These are phyloP conservation scores for Lasioglossum marginatum DNA, from an alignment of 2,888 invertebrate species.

Conservation along the genomic window DNA sequence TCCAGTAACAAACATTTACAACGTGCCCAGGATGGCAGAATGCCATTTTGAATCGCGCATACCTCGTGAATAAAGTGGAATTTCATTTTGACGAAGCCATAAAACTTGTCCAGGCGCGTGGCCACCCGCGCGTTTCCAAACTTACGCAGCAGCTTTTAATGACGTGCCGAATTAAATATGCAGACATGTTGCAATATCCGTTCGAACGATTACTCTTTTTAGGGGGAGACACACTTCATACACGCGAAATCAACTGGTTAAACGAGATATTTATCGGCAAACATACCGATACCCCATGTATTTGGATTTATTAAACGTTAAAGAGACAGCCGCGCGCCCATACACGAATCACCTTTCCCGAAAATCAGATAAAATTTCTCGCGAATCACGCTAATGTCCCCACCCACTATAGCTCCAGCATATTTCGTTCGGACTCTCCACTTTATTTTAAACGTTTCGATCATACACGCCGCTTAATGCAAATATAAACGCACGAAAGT, in stretches of 20 bases:
- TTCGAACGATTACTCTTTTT: constrained; percentile 30
- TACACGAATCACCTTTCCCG: not conserved
- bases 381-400: not conserved
- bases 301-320: constrained; percentile 51
- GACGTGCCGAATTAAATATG: constrained; percentile 65
- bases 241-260: constrained; percentile 18
- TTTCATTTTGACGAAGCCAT: constrained; percentile 66
- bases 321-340: constrained; percentile 22
- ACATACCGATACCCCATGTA: constrained; percentile 8
- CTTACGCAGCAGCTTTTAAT: constrained; percentile 58
- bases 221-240: constrained; percentile 24
- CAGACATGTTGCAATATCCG: constrained; percentile 40
- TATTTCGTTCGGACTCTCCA: constrained; percentile 3
- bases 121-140: constrained; percentile 31
- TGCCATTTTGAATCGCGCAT: constrained; percentile 59
- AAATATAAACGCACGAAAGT: not conserved
- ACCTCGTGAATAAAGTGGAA: constrained; percentile 62
- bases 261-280: constrained; percentile 53
- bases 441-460: constrained; percentile 10
- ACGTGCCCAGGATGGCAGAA: constrained; percentile 22
- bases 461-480: not conserved
- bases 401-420: not conserved
- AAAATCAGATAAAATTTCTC: constrained; percentile 44
- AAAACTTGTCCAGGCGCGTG: constrained; percentile 44
- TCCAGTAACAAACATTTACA: constrained; percentile 44